Base-by-base conservation (phyloP, 1,140 invertebrate species). In the Teleopsis dalmanni region DNA sequence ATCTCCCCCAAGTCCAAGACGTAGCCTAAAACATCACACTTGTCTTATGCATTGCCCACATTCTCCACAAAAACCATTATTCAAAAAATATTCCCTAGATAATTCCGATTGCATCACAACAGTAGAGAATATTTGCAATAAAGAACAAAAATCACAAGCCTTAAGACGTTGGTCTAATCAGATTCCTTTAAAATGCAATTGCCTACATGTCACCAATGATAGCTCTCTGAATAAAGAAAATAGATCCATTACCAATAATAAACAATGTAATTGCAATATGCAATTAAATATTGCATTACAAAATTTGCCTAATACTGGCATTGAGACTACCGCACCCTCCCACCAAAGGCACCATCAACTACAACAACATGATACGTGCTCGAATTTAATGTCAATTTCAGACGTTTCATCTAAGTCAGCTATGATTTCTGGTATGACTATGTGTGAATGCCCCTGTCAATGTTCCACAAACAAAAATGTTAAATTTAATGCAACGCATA, bases 151-250 rank as follows among this genome's bases (percentile, higher is more conserved):
- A 47, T 41, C 25, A 48, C 42, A 53, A 34, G 49, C 57, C 26
- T 48, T 59, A 8, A 58, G 64, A 7, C 61, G 61, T 29, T 67
- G 64, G 59, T 67, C 64, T 4, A 65, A 67, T 53, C 64, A 67
- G 47, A 54, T 51, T 23, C 54, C 56, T 7, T 50, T 65, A 13
- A 62, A 63, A 47, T 68, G 64, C 46, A 57, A 52, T 27, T 67
- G 64, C 38, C 53, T 42, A 27, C 25, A 13, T 13, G 13, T 13
- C 27, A 8, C 7, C 26, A 11, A 11, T 21, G 7, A 10, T 25
- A 9, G 9, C 29, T 31, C 29, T n/a, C 29, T n/a, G n/a, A n/a
- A n/a, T n/a, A n/a, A n/a, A n/a, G n/a, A n/a, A n/a, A n/a, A n/a
- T n/a, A n/a, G n/a, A n/a, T n/a, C n/a, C n/a, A n/a, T n/a, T n/a